Conservation (phyloP, 2,888 invertebrate species). For the Saturnia pavonia region DNA sequence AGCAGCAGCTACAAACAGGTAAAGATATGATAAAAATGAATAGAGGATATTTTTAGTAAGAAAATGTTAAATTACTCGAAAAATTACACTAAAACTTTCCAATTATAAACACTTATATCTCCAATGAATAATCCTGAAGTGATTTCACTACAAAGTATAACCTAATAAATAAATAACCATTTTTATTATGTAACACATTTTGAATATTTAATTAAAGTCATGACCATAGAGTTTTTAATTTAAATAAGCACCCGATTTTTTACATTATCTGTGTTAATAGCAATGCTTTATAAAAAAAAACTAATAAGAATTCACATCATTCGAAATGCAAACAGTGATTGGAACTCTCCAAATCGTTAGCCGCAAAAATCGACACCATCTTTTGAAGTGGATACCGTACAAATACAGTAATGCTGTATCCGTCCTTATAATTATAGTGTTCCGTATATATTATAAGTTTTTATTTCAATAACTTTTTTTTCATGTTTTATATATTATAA, state of each 20-base stretch:
- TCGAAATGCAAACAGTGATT: slow-evolving; percentile 34
- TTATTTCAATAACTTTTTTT: background rate
- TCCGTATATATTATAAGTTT: background rate
- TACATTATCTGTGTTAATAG: background rate
- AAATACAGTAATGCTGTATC: background rate
- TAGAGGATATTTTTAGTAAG: no score
- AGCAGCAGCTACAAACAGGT: no score
- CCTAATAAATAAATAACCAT: background rate
- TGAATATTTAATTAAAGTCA: background rate
- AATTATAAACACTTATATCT: no score
- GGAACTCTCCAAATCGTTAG: slow-evolving; percentile 42
- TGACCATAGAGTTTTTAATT: background rate
- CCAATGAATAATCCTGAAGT: no score
- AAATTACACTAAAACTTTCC: no score
- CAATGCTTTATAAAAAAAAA: slow-evolving; percentile 5
- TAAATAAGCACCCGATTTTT: background rate
- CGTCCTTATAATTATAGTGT: background rate
- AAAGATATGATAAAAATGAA: no score
- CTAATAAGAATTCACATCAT: slow-evolving; percentile 1
- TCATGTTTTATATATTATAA: no score
- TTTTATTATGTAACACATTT: background rate
- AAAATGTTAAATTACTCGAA: no score
- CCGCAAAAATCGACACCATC: slow-evolving; percentile 67
- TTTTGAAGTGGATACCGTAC: background rate
- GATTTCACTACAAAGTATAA: background rate